Percentiles rank a stretch among this genome's conserved stretches.
Evolutionary conservation across 2,113 vertebrate species (phyloP).

Genomic region (Lycaon pictus): DNA sequence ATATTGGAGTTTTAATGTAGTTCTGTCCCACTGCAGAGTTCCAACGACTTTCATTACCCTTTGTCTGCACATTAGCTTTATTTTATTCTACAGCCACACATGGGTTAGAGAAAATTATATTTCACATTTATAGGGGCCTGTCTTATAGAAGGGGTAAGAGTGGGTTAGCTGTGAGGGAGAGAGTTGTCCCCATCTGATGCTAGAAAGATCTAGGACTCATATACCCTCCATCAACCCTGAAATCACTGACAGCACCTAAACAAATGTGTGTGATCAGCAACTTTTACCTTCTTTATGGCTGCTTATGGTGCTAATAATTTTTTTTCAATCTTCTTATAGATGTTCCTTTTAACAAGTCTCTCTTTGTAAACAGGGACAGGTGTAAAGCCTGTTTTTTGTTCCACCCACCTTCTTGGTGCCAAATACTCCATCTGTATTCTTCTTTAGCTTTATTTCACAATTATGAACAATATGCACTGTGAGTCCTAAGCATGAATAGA

Average conservation of each 20-base stretch:
- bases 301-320: background rate
- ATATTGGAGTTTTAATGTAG: background rate
- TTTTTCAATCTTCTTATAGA: background rate
- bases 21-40: background rate
- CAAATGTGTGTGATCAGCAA: accelerated
- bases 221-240: accelerated
- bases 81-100: background rate
- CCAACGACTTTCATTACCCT: background rate
- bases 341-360: background rate
- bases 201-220: background rate
- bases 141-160: background rate
- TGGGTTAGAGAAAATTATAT: background rate
- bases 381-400: background rate
- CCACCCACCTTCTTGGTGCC: background rate
- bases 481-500: background rate
- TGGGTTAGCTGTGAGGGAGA: background rate
- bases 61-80: background rate
- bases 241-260: background rate
- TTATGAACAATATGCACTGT: background rate
- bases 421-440: background rate
- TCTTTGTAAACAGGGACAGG: background rate
- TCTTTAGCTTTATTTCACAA: background rate
- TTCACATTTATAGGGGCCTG: background rate
- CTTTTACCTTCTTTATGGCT: background rate
- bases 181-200: background rate